Percentiles rank a stretch among this genome's conserved stretches.
Evolutionary conservation across 23 tunicate species (phyloP).

Genomic region (Oikopleura vanhoeffeni): DNA sequence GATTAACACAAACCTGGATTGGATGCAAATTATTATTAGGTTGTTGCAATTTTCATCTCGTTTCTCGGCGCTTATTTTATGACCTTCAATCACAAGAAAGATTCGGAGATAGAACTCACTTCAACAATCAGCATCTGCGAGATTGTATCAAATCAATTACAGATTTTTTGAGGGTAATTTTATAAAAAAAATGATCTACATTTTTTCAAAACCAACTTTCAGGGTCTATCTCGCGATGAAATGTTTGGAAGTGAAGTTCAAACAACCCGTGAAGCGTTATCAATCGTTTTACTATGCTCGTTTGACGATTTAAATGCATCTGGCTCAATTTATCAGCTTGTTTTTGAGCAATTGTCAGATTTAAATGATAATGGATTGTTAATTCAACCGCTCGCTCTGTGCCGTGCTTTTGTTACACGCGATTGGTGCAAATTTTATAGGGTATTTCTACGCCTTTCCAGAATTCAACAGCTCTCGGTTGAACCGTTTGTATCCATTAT

Average conservation of each 20-base stretch:
- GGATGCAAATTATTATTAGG: neutral
- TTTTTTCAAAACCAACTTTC: neutral
- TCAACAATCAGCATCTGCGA: neutral
- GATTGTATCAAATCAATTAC: neutral
- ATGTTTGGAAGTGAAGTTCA: neutral
- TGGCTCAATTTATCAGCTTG: neutral
- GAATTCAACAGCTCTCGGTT: conserved; percentile 1
- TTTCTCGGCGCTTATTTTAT: neutral
- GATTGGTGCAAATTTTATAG: neutral
- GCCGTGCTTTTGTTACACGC: neutral
- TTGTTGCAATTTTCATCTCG: neutral
- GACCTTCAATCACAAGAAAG: neutral
- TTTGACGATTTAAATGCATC: neutral
- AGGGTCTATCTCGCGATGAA: neutral
- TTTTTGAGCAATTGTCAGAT: neutral
- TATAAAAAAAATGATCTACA: neutral
- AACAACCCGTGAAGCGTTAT: conserved; percentile 9
- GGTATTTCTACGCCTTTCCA: neutral
- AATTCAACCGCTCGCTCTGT: neutral
- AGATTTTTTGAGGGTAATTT: neutral
- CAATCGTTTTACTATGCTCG: neutral
- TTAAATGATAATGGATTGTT: neutral
- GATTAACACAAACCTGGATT: neutral
- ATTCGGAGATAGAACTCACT: neutral
- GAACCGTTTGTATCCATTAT: neutral